phyloP scores from a whole-genome alignment of 2,888 invertebrate genomes.

The Macrosiphum euphorbiae region DNA sequence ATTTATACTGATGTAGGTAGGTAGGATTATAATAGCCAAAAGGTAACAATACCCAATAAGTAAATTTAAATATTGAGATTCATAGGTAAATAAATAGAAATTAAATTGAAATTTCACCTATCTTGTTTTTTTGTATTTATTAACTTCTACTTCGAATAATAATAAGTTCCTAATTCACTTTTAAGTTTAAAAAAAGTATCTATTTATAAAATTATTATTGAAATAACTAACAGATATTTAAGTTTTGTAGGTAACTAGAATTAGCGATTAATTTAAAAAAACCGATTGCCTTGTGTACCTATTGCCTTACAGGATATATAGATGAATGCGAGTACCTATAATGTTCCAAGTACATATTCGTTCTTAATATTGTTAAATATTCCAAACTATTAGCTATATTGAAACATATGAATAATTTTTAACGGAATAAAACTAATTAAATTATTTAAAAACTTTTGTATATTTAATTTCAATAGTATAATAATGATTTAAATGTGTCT shows the following conservation, averaged over 20 bases:
- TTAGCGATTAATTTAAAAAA: not conserved
- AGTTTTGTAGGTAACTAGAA: not conserved
- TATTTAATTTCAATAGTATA: conserved; percentile 4
- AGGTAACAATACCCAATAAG: not conserved
- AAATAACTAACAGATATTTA: not conserved
- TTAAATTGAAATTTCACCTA: too few relatives aligned
- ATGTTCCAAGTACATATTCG: not conserved
- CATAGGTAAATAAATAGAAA: too few relatives aligned
- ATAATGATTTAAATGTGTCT: not conserved
- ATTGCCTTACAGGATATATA: not conserved
- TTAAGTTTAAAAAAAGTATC: not conserved
- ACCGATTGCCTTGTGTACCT: not conserved
- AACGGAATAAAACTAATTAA: not conserved
- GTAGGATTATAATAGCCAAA: not conserved
- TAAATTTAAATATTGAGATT: not conserved
- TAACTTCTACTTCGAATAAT: not conserved
- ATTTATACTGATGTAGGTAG: not conserved
- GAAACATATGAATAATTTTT: not conserved
- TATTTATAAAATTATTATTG: not conserved
- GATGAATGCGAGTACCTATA: not conserved
- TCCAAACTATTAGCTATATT: not conserved
- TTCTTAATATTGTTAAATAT: not conserved
- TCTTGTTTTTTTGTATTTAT: too few relatives aligned
- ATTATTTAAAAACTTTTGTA: not conserved
- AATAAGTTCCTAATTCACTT: not conserved